These are phyloP conservation scores for Nyctibius grandis DNA, from an alignment of 2,797 vertebrate species.

Conservation along the genomic window DNA sequence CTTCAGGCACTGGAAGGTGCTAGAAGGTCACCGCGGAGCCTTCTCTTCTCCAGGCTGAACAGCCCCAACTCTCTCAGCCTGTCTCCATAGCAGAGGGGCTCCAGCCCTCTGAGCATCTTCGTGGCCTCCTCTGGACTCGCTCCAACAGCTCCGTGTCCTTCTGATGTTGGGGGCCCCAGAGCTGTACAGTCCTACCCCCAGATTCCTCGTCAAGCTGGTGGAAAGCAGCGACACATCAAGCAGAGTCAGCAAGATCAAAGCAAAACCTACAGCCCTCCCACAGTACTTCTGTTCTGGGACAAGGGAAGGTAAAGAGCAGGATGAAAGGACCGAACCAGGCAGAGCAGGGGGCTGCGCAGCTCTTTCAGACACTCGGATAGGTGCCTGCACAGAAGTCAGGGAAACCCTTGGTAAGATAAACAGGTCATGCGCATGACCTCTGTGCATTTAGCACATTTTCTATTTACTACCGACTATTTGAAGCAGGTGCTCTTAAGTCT, in stretches of 20 bases:
- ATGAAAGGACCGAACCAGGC: accelerated
- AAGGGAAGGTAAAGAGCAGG: neutral
- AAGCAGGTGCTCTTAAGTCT: neutral
- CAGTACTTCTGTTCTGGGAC: neutral
- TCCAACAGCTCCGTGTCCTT: no score
- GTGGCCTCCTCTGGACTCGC: no score
- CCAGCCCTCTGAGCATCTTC: no score
- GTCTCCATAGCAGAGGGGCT: no score
- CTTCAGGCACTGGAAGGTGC: no score
- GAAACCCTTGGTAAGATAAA: neutral
- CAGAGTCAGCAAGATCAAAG: neutral
- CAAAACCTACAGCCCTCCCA: neutral
- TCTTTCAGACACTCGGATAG: neutral
- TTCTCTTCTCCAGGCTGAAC: no score
- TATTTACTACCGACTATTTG: neutral
- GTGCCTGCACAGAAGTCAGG: neutral
- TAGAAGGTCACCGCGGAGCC: no score
- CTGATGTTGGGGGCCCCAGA: no score
- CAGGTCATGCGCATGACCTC: neutral
- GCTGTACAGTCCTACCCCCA: neutral
- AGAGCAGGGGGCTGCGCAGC: neutral
- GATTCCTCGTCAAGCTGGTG: neutral
- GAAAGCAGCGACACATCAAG: neutral
- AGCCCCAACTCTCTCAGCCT: no score
- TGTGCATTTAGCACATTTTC: neutral